Evolutionary conservation across 2,888 invertebrate species (phyloP), one percentile per base, ranked within the genome.

Genomic region (Melinopterus prodromus): DNA sequence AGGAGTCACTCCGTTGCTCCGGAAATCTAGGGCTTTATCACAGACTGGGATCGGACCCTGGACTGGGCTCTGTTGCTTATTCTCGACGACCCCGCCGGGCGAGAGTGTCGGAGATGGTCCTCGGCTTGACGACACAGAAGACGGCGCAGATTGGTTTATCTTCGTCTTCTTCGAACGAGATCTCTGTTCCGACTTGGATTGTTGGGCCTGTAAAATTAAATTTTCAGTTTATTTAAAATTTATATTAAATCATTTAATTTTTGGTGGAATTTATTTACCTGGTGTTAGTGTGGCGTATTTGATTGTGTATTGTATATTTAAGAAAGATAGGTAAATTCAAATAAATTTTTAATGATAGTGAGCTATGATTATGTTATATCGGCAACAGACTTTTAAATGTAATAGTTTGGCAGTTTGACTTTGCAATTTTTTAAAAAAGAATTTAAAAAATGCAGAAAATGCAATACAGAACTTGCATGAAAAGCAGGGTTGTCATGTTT

Each of bases 1-100:
- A 70, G 77, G 76, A 69, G 80, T 69, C 36, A 72, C 79, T 71
- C 79, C 78, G 38, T 79, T 79, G 79, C 37, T 74, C 35, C 74
- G 74, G 74, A 74, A 88, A 86, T 88, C 88, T 86, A 86, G 84
- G 83, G 88, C 86, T 87, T 87, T 88, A 89, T 90, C 89, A 90
- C 89, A 89, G 87, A 87, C 86, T 84, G 85, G 83, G 86, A 86
- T 84, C 86, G 85, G 85, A 86, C 87, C 87, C 85, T 88, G 87
- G 87, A 87, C 85, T 85, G 86, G 86, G 85, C 86, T 86, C 81
- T 84, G 85, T 81, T 84, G 85, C 81, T 82, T 84, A 70, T 69
- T 78, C 76, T 84, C 84, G 78, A 82, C 89, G 84, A 90, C 90
- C 86, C 91, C 77, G n/a, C 78, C 37, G 75, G 77, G 76, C 53